These are phyloP conservation scores for Brotula barbata DNA, from an alignment of 2,797 vertebrate species.

Conservation along the genomic window DNA sequence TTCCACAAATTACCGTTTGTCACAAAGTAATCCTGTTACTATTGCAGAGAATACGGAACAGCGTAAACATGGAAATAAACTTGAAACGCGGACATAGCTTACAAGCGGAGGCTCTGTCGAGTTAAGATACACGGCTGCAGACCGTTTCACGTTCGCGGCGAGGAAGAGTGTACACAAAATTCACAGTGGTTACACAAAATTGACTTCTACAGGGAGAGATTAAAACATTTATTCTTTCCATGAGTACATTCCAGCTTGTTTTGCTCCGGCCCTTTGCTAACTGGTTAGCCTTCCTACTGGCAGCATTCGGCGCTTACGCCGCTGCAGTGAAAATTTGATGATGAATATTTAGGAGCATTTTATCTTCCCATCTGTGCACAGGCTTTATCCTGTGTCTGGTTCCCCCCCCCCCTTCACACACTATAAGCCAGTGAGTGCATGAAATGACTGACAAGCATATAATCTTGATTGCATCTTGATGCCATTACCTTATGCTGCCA, in stretches of 20 bases:
- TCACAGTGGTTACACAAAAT: slow-evolving; percentile 57
- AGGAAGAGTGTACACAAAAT: too few relatives aligned
- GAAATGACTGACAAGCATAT: slow-evolving; percentile 72
- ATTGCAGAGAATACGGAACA: slow-evolving; percentile 77
- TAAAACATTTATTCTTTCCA: slow-evolving; percentile 57
- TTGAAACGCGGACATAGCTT: slow-evolving; percentile 73
- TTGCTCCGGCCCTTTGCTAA: slow-evolving; percentile 23
- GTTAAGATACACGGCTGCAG: slow-evolving; percentile 69
- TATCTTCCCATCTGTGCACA: slow-evolving; percentile 70
- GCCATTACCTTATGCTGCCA: slow-evolving; percentile 70
- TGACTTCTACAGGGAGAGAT: slow-evolving; percentile 61
- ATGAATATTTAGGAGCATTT: slow-evolving; percentile 70
- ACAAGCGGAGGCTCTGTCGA: slow-evolving; percentile 67
- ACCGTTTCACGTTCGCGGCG: too few relatives aligned
- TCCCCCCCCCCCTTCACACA: too few relatives aligned
- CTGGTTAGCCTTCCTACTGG: slow-evolving; percentile 38
- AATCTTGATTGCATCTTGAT: slow-evolving; percentile 75
- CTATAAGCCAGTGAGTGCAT: slow-evolving; percentile 58
- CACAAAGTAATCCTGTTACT: slow-evolving; percentile 85
- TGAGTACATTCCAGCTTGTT: slow-evolving; percentile 44
- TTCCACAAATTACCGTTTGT: slow-evolving; percentile 83
- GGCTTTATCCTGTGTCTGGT: slow-evolving; percentile 67
- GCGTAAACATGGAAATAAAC: slow-evolving; percentile 81
- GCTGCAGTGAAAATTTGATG: slow-evolving; percentile 49
- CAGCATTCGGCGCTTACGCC: slow-evolving; percentile 37